Percentiles rank a stretch among this genome's conserved stretches.
Conservation (phyloP, 2,888 invertebrate species). For the Parnassius mnemosyne region DNA sequence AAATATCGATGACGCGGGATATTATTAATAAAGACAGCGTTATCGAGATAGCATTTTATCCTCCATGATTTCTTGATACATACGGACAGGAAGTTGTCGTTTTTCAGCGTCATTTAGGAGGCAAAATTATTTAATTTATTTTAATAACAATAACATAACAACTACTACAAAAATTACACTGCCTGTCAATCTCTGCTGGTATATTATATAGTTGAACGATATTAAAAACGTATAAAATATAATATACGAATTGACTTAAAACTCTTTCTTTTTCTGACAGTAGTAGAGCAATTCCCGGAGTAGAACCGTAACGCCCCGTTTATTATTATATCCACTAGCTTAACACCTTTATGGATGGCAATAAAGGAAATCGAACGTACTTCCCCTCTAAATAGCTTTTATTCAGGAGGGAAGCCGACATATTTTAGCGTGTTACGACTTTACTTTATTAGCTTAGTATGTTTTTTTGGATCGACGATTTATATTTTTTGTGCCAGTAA, state of each 20-base stretch:
- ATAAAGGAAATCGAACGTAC: conserved; percentile 61
- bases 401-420: conserved; percentile 29
- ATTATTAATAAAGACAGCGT: too few relatives aligned
- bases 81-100: too few relatives aligned
- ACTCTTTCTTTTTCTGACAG: not conserved
- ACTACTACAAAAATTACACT: too few relatives aligned
- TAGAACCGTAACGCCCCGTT: conserved; percentile 13
- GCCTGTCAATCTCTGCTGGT: too few relatives aligned
- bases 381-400: conserved; percentile 47
- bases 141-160: too few relatives aligned
- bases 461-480: conserved; percentile 10
- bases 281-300: conserved; percentile 12
- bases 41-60: too few relatives aligned
- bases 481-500: not conserved
- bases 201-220: too few relatives aligned
- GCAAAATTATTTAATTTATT: too few relatives aligned
- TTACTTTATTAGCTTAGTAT: conserved; percentile 28
- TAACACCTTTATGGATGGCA: conserved; percentile 40
- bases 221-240: not conserved
- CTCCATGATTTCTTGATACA: too few relatives aligned
- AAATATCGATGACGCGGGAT: too few relatives aligned
- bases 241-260: not conserved
- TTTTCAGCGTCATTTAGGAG: too few relatives aligned
- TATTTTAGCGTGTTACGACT: conserved; percentile 34
- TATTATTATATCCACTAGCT: conserved; percentile 34